Evolutionary conservation across 2,113 vertebrate genomes (phyloP).

Genomic region (Capra hircus): DNA sequence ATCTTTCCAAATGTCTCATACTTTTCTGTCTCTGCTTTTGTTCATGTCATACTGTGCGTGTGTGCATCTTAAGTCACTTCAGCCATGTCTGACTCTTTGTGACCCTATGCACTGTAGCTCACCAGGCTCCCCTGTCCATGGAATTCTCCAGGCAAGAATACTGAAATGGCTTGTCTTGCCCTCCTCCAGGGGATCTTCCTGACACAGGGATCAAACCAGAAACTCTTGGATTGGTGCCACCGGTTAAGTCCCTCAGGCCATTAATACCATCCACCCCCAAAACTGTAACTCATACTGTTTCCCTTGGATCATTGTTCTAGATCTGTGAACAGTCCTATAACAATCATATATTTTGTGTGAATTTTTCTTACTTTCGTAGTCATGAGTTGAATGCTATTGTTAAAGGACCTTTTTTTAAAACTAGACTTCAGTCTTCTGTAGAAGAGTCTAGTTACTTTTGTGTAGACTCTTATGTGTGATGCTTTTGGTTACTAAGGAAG

Average conservation of each 20-base stretch:
- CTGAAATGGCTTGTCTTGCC: neutral
- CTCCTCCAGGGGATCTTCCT: neutral
- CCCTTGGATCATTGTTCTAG: neutral
- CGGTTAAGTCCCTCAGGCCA: neutral
- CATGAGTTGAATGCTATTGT: neutral
- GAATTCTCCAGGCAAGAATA: neutral
- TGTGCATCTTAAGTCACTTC: neutral
- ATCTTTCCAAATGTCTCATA: neutral
- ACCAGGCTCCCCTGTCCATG: neutral
- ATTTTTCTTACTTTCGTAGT: neutral
- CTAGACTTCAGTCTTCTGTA: neutral
- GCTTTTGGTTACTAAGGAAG: neutral
- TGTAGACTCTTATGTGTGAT: neutral
- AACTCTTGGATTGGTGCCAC: neutral
- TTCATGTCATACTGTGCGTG: neutral
- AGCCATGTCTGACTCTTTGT: neutral
- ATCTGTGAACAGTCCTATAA: neutral
- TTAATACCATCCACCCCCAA: neutral
- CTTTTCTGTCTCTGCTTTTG: neutral
- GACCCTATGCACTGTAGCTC: neutral
- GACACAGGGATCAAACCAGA: neutral
- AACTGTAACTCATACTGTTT: neutral
- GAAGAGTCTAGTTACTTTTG: neutral
- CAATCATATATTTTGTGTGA: neutral
- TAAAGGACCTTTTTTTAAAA: neutral